Conservation (phyloP, 2,113 vertebrate genomes). For the Marcusenius ussheri region DNA sequence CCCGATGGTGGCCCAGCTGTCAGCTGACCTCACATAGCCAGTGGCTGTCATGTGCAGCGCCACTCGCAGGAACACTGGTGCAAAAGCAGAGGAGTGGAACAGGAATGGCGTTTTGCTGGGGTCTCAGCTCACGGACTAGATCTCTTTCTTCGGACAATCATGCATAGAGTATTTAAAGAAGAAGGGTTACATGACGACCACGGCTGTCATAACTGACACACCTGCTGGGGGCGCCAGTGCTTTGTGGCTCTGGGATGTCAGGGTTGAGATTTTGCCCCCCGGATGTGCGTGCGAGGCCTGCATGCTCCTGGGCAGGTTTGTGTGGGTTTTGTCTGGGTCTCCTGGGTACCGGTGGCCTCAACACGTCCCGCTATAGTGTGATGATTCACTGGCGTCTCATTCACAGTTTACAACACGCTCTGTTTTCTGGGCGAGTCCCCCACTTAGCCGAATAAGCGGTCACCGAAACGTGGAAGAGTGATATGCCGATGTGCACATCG, state of each 20-base stretch:
- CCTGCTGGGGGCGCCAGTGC: not conserved
- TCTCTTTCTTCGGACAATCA: not conserved
- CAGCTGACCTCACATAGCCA: conserved; percentile 32
- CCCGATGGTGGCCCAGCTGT: conserved; percentile 14
- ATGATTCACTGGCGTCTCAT: not conserved
- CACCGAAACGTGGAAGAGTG: not conserved
- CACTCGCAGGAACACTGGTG: conserved; percentile 24
- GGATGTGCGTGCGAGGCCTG: not conserved
- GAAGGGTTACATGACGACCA: not conserved
- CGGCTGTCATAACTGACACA: not conserved
- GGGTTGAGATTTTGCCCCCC: not conserved
- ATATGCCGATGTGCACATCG: not conserved
- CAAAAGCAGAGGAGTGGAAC: not conserved
- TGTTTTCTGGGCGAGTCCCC: not conserved
- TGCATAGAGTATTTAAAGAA: not conserved
- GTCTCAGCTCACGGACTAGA: no score
- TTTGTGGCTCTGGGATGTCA: not conserved
- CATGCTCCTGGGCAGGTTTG: not conserved
- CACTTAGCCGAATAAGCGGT: not conserved
- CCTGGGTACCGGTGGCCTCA: not conserved
- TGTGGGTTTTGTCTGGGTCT: not conserved
- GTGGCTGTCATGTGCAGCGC: conserved; percentile 33
- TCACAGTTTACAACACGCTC: not conserved
- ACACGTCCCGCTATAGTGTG: not conserved
- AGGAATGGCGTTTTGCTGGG: not conserved